Conservation (phyloP, 2,888 invertebrate genomes). For the Stomorhina lunata region DNA sequence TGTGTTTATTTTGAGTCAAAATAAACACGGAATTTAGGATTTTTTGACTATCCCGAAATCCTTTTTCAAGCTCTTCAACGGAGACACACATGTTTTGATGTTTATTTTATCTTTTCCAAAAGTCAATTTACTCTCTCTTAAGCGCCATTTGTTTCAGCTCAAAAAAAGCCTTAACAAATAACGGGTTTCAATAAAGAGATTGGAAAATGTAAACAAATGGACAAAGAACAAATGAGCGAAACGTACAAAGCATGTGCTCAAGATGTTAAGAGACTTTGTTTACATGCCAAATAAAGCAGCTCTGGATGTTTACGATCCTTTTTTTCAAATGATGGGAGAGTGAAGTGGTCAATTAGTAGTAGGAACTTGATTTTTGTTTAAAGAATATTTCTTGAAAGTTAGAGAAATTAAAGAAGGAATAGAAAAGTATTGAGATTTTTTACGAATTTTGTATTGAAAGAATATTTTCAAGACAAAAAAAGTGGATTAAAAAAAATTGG, state of each 20-base stretch:
- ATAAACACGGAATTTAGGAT: no score
- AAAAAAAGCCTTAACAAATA: constrained; percentile 8
- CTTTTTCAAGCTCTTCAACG: no score
- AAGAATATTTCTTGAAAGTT: no score
- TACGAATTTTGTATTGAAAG: no score
- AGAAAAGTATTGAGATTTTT: no score
- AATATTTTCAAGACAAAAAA: no score
- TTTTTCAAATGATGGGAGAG: no score
- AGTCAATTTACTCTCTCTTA: constrained; percentile 27
- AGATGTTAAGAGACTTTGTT: not conserved
- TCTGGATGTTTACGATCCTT: not conserved
- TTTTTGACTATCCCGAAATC: constrained; percentile 37
- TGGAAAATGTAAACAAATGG: not conserved
- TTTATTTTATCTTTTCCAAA: constrained; percentile 1
- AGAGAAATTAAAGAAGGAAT: no score
- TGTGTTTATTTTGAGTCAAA: constrained; percentile 50
- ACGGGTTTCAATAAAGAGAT: not conserved
- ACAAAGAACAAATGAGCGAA: not conserved
- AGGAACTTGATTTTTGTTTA: no score
- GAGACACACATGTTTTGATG: constrained; percentile 10
- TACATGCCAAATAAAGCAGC: not conserved
- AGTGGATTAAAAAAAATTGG: no score
- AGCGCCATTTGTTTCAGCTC: constrained; percentile 34
- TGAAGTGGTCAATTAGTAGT: no score
- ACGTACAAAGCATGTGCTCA: not conserved